These are phyloP conservation scores for Choristoneura rosaceana DNA, from an alignment of 2,888 invertebrate species.

Conservation along the genomic window DNA sequence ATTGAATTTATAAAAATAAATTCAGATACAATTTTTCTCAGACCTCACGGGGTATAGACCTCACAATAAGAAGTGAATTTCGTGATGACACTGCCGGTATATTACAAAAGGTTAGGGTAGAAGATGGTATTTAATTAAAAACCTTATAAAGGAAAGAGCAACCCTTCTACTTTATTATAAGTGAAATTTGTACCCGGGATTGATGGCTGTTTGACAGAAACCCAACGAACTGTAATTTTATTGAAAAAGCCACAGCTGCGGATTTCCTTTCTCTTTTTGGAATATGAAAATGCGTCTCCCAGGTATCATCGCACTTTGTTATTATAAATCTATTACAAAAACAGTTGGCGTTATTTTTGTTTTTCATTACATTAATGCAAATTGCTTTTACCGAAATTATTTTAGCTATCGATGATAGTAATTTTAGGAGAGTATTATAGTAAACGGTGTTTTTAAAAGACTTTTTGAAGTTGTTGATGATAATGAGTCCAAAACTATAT, in stretches of 20 bases:
- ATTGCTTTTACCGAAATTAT: background rate
- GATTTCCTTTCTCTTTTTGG: constrained; percentile 30
- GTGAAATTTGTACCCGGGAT: constrained; percentile 36
- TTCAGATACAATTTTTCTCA: background rate
- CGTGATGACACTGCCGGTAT: constrained; percentile 5
- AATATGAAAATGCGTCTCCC: constrained; percentile 38
- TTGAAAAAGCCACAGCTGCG: constrained; percentile 40
- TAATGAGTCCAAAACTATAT: too few species aligned
- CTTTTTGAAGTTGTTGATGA: too few species aligned
- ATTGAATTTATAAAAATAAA: too few species aligned
- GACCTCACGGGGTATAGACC: background rate
- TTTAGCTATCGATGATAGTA: background rate
- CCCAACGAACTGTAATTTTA: constrained; percentile 42
- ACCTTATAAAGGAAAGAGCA: constrained; percentile 31
- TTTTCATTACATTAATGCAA: background rate
- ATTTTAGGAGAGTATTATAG: background rate
- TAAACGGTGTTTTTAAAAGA: background rate
- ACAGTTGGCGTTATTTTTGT: constrained; percentile 7
- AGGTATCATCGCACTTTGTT: constrained; percentile 35
- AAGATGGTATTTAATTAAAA: constrained; percentile 36
- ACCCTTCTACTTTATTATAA: constrained; percentile 39
- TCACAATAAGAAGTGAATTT: constrained; percentile 3
- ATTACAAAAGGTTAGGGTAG: constrained; percentile 19
- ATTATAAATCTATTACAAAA: constrained; percentile 19
- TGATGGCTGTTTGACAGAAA: constrained; percentile 42